Evolutionary conservation across 2,113 vertebrate genomes (phyloP).

Genomic region (Tachuris rubrigastra): DNA sequence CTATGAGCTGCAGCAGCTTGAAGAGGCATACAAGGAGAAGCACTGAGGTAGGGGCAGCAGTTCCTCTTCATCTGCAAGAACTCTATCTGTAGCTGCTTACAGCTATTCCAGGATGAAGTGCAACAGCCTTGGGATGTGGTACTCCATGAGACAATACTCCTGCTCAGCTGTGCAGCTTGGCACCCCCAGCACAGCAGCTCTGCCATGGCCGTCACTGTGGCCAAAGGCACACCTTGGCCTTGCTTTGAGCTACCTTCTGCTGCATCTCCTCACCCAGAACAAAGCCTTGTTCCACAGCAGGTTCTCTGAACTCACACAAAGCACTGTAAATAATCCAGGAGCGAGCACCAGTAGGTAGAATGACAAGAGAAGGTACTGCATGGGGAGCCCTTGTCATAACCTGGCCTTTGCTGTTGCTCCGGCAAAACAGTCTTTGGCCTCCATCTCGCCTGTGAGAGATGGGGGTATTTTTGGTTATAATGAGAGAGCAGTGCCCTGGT

Average conservation of each 20-base stretch:
- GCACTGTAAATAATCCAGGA: not conserved
- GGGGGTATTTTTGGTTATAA: not conserved
- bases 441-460: not conserved
- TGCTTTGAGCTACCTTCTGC: not conserved
- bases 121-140: not conserved
- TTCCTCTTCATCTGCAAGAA: not conserved
- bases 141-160: not conserved
- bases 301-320: not conserved
- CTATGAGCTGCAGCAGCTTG: not conserved
- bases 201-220: fast-evolving
- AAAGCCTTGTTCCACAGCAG: not conserved
- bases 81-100: fast-evolving
- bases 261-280: not conserved
- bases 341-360: not conserved
- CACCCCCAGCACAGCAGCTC: not conserved
- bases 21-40: not conserved
- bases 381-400: not conserved
- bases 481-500: not conserved
- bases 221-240: not conserved
- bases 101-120: not conserved
- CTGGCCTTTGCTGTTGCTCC: fast-evolving
- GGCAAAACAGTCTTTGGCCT: not conserved
- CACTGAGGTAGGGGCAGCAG: not conserved
- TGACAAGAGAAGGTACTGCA: not conserved
- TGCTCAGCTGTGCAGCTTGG: fast-evolving